Evolutionary conservation across 2,888 invertebrate genomes (phyloP), one percentile per base, ranked within the genome.

Genomic region (Campaea margaritaria): DNA sequence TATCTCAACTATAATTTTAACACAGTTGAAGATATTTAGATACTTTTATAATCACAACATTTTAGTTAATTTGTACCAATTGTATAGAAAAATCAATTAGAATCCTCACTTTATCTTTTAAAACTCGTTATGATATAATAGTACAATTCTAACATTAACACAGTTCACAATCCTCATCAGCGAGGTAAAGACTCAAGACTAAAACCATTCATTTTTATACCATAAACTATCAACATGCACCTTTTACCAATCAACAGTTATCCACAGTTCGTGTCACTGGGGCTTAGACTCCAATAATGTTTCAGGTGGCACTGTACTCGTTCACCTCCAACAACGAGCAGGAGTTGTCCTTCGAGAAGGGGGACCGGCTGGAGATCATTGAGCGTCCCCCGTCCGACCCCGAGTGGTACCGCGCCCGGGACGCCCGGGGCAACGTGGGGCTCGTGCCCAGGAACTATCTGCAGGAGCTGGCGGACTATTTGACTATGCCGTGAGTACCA

Each of bases 331-430:
- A 97, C 88, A 98, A 97, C 87, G 97, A 97, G 85, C 98, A 99
- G 86, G 99, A 99, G 92, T 91, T 99, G 72, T 97, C 97, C 69
- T 99, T 99, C 87, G 98, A 98, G 85, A 99, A 99, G 84, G 98
- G 98, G 51, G 99, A 99, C 91, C 95, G 97, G 50, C 93, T 99
- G 71, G 99, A 99, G 91, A 98, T 99, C 73, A 94, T 99, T 67
- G 99, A 99, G 93, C 96, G 99, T 81, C 99, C 99, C 9, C 95
- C 96, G 7, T 97, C 98, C 65, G 99, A 99, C 94, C 99, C 99
- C 9, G 99, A 99, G 93, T 99, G 99, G 99, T 98, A 96, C 94
- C 96, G 97, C 83, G 99, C 99, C 55, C 94, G 98, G 47, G 99
- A 99, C 93, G 95, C 95, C 55, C 96, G 96, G 85, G 99, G 99